Evolutionary conservation across 2,113 vertebrate species (phyloP), one percentile per base, ranked within the genome.

Genomic region (Etheostoma cragini): DNA sequence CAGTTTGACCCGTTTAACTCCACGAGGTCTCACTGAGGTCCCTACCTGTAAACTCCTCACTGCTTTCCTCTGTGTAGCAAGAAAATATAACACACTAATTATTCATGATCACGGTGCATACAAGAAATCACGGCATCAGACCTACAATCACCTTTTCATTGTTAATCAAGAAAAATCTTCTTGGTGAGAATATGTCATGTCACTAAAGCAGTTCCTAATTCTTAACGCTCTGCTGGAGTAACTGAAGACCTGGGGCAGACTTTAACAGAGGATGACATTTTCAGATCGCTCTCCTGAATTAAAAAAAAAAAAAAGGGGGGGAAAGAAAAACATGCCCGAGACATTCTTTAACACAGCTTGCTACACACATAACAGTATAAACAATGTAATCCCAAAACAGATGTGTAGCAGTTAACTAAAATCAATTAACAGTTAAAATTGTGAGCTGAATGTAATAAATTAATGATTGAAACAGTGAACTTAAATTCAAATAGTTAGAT

Each of bases 201-300:
- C 87, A 90, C 85, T 45, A 71, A 74, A 85, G 86, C 87, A 83
- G 79, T 90, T 90, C 83, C 78, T 92, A 85, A 90, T 92, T 92
- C 85, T 86, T 92, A 88, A 92, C 74, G 88, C 87, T 91, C 62
- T n/a, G 35, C 76, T 87, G 78, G 87, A 89, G 79, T 88, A 88
- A 80, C 79, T 81, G 66, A 84, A 83, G 85, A 90, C 89, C 88
- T 46, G 24, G 26, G 88, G 83, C 83, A 87, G 89, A 92, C 84
- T 87, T 72, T 88, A 89, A 93, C 84, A 84, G 79, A 84, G 70
- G 79, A 81, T 90, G 88, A 93, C 89, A 91, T 94, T 93, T 93
- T 92, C 87, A 92, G 91, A 91, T 94, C 91, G 87, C 86, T 84
- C 83, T 89, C 76, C 76, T 88, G 85, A 89, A 91, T 88, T 76